Evolutionary conservation across 1,140 invertebrate genomes (phyloP), one percentile per base, ranked within the genome.

Genomic region (Homarus americanus): DNA sequence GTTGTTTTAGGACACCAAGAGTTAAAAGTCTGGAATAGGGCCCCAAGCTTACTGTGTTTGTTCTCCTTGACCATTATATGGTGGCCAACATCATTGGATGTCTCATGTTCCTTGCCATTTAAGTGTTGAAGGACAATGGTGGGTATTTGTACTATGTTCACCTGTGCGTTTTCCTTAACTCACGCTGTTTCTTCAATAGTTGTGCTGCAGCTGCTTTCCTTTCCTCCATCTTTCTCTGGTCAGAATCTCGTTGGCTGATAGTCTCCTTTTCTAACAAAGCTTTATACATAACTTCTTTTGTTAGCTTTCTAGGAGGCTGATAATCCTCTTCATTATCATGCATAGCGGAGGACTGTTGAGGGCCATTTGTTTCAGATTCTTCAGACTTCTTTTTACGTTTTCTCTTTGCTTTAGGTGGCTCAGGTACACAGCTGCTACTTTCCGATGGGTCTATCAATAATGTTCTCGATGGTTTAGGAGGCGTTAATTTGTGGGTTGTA

Each of bases 221-320:
- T 24, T 91, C 82, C 32, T 85, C 44, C 91, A 91, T 93, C 73
- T 66, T 79, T 44, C 66, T 53, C 66, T 93, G 76, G 12, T 89
- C 92, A 38, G 38, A 75, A 49, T 91, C 91, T 53, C 90, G 76
- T 44, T 93, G 92, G 66, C 49, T 49, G 9, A 93, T 93, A 80
- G 78, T 91, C 34, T 93, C 91, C 32, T 92, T 93, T 66, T 93
- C 84, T 69, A 85, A 78, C 7, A 93, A 72, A 15, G 73, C 78
- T 49, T 92, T 85, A 78, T 82, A 93, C 49, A 91, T 93, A 0
- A 69, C n/a, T 32, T 82, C 73, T 69, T 93, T 93, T 12, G 89
- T 90, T 58, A 90, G 34, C 38, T 91, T 86, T 36, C 53, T 86
- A 53, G 89, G 72, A 36, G 90, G 84, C 17, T 38, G 34, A 36